These are phyloP conservation scores for Andrena bicolor DNA, from an alignment of 2,888 invertebrate genomes.

Conservation along the genomic window DNA sequence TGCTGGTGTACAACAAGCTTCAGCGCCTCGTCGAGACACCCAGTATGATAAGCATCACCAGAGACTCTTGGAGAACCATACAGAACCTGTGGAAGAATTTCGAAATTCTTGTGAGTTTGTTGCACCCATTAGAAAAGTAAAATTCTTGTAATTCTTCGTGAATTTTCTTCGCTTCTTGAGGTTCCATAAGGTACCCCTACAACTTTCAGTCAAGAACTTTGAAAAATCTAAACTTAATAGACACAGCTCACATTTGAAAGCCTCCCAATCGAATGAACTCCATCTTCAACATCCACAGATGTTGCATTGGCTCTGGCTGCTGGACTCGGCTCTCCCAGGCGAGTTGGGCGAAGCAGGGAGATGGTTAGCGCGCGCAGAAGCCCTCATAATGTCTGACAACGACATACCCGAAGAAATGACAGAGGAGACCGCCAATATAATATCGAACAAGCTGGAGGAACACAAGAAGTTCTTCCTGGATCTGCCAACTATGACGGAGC, in stretches of 20 bases:
- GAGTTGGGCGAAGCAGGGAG: slow-evolving; percentile 94
- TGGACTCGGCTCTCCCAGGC: slow-evolving; percentile 94
- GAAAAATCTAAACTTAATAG: too few species aligned
- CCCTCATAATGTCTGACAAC: slow-evolving; percentile 90
- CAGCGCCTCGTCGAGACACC: slow-evolving; percentile 93
- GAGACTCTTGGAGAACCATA: slow-evolving; percentile 94
- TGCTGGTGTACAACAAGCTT: slow-evolving; percentile 91
- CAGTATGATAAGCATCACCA: slow-evolving; percentile 92
- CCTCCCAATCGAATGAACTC: not conserved
- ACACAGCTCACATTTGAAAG: too few species aligned
- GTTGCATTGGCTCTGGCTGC: slow-evolving; percentile 94
- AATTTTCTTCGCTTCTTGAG: too few species aligned
- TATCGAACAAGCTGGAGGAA: slow-evolving; percentile 95
- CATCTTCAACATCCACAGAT: slow-evolving; percentile 85
- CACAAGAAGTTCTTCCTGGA: slow-evolving; percentile 96
- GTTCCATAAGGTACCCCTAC: too few species aligned
- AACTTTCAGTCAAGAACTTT: too few species aligned
- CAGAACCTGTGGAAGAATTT: slow-evolving; percentile 93
- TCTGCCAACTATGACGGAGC: slow-evolving; percentile 91
- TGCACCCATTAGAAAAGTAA: not conserved
- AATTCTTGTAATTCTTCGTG: too few species aligned
- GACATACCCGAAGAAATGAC: slow-evolving; percentile 94
- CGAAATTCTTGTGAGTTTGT: slow-evolving; percentile 86
- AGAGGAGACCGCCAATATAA: slow-evolving; percentile 94
- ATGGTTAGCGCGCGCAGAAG: slow-evolving; percentile 96